Conservation (phyloP, 2,797 vertebrate genomes). For the Esox lucius region DNA sequence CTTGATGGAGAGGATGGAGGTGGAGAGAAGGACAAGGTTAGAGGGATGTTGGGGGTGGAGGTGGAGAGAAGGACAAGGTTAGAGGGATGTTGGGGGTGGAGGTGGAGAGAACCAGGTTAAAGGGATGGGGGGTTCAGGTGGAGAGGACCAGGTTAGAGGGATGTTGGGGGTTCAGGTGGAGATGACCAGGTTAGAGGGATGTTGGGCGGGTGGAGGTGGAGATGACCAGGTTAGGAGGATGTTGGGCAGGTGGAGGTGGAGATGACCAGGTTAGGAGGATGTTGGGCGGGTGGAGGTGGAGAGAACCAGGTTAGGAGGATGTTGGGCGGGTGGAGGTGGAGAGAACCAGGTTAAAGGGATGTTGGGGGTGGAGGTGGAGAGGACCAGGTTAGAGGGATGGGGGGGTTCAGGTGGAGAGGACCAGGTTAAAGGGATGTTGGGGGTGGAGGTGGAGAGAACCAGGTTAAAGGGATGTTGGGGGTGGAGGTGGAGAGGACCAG, state of each 20-base stretch:
- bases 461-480: neutral
- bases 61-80: neutral
- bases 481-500: neutral
- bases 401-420: too few relatives aligned
- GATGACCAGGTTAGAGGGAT: too few relatives aligned
- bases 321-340: neutral
- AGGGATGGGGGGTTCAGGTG: neutral
- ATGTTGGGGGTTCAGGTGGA: too few relatives aligned
- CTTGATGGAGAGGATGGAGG: conserved; percentile 73
- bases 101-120: neutral
- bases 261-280: neutral
- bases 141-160: neutral
- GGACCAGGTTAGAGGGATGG: neutral
- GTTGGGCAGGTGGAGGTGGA: neutral
- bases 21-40: conserved; percentile 67
- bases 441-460: neutral
- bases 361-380: neutral
- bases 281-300: neutral
- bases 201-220: neutral
- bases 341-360: neutral
- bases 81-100: neutral
- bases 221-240: neutral
- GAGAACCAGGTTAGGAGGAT: neutral
- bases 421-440: neutral
- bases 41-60: conserved; percentile 28